Evolutionary conservation across 2,888 invertebrate genomes (phyloP).

Genomic region (Xestobium rufovillosum): DNA sequence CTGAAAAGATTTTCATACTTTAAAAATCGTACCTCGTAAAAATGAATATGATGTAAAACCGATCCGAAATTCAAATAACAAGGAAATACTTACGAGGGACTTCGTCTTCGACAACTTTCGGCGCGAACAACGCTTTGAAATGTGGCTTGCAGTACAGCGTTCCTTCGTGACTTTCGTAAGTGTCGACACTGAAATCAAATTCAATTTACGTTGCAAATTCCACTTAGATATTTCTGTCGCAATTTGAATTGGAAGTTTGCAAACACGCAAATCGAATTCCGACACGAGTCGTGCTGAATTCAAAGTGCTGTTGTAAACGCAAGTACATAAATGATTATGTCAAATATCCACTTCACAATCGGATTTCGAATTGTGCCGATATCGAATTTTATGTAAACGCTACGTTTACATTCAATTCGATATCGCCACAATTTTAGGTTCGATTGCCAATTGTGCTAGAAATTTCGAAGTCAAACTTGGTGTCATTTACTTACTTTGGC

Average conservation of each 20-base stretch:
- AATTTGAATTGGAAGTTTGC: too few relatives aligned
- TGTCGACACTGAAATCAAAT: conserved; percentile 67
- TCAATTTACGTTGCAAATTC: not conserved
- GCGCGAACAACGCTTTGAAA: conserved; percentile 86
- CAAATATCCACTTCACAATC: too few relatives aligned
- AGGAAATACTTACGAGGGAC: conserved; percentile 51
- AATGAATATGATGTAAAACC: conserved; percentile 8
- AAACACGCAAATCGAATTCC: conserved; percentile 7
- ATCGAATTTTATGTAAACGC: too few relatives aligned
- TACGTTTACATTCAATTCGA: too few relatives aligned
- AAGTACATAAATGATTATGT: too few relatives aligned
- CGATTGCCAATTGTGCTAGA: too few relatives aligned
- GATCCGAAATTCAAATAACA: conserved; percentile 4
- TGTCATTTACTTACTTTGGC: conserved; percentile 82
- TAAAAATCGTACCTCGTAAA: conserved; percentile 6
- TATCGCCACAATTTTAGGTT: too few relatives aligned
- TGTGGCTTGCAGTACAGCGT: conserved; percentile 87
- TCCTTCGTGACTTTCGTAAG: conserved; percentile 87
- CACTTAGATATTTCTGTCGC: conserved; percentile 2
- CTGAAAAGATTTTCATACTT: too few relatives aligned
- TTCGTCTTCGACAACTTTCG: conserved; percentile 75
- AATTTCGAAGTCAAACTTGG: too few relatives aligned
- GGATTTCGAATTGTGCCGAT: too few relatives aligned
- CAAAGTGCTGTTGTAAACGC: too few relatives aligned
- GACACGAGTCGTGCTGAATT: too few relatives aligned